Percentiles rank a stretch among this genome's conserved stretches.
phyloP scores from a whole-genome alignment of 2,888 invertebrate species.

The Zaprionus bogoriensis region DNA sequence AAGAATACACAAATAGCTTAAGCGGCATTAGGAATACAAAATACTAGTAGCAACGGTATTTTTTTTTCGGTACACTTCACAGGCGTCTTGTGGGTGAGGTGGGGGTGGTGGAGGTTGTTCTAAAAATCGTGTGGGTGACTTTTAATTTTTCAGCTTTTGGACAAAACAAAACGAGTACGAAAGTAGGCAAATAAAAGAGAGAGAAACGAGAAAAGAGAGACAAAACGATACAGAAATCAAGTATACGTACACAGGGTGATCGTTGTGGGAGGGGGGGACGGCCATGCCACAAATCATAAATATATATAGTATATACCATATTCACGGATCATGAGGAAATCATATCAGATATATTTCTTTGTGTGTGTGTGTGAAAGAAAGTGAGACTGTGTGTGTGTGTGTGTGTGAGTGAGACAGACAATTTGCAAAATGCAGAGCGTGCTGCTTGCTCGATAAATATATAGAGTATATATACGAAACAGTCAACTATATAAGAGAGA shows the following conservation, averaged over 20 bases:
- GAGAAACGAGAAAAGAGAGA: slow-evolving; percentile 16
- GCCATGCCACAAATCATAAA: slow-evolving; percentile 69
- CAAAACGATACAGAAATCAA: slow-evolving; percentile 36
- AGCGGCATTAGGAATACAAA: slow-evolving; percentile 2
- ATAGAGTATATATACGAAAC: slow-evolving; percentile 43
- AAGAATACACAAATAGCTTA: slow-evolving; percentile 8
- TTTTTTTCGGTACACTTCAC: slow-evolving; percentile 12
- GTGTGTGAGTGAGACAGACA: slow-evolving; percentile 52
- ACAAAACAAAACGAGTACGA: slow-evolving; percentile 43
- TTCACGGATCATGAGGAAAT: slow-evolving; percentile 42
- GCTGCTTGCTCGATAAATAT: slow-evolving; percentile 59
- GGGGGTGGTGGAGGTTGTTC: slow-evolving; percentile 12
- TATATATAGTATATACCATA: slow-evolving; percentile 15
- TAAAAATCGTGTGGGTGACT: slow-evolving; percentile 19
- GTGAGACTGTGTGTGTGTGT: slow-evolving; percentile 28
- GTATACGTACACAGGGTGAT: slow-evolving; percentile 24
- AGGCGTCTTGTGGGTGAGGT: slow-evolving; percentile 16
- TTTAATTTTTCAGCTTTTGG: slow-evolving; percentile 19
- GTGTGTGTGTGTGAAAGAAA: slow-evolving; percentile 20
- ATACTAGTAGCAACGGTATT: background rate
- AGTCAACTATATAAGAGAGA: slow-evolving; percentile 48
- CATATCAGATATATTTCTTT: slow-evolving; percentile 20
- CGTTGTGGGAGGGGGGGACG: slow-evolving; percentile 23
- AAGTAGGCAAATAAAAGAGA: slow-evolving; percentile 3
- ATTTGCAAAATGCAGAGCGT: slow-evolving; percentile 63